Base-by-base conservation (phyloP, 1,140 invertebrate genomes). In the Drosophila parvula region DNA sequence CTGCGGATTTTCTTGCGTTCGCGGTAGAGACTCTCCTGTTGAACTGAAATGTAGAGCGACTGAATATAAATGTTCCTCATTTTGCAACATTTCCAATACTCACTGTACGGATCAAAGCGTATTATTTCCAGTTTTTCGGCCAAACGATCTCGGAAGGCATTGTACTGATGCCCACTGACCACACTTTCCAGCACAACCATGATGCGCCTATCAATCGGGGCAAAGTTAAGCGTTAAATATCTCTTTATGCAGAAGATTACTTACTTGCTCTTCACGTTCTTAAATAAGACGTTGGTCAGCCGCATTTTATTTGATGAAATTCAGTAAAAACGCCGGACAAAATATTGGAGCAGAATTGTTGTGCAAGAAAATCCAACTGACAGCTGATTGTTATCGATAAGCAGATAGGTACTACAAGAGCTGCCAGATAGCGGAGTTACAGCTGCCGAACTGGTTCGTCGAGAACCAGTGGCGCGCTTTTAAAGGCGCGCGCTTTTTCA, bases 111-210 rank as follows among this genome's bases (percentile, higher is more conserved):
- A 93, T 98, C 97, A 90, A 95, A 96, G 53, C 89, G 78, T 48
- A 96, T 92, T 5, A 95, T 68, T 92, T 97, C 96, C 36, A 97
- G 71, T 94, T 97, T 97, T 38, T 97, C 96, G 8, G 92, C 95
- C 34, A 95, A 85, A 75, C 96, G 93, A 69, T 96, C 95, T 56
- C 96, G 93, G 36, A 95, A 93, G 57, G 90, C 86, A 44, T 94
- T 94, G 38, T 94, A 93, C 77, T 93, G 94, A 79, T 97, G 96
- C 11, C 96, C 96, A 78, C 94, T 96, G 18, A 96, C 95, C 50
- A 95, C 90, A 92, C 96, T 97, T 90, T 96, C 94, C 92, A 96
- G 93, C 60, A 95, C 56, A 2, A 97, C 96, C 94, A 97, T 94
- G 3, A 97, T 93, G 38, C 90, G 71, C 88, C 96, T 97, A 74